Evolutionary conservation across 2,888 invertebrate genomes (phyloP).

Genomic region (Drosophila dives): DNA sequence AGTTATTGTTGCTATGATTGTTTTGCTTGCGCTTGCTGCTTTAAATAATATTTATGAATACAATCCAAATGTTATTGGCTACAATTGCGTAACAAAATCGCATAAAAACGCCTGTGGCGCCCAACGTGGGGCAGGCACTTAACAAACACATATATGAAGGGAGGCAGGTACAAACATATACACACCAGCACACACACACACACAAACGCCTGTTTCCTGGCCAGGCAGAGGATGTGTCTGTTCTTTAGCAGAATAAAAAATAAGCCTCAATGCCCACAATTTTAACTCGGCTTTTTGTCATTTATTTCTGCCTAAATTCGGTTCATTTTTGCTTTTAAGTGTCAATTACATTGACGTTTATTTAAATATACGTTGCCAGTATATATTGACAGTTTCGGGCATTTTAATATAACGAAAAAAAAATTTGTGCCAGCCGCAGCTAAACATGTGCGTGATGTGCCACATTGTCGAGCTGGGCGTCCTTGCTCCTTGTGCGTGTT

Average conservation of each 20-base stretch:
- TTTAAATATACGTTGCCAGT: slow-evolving; percentile 75
- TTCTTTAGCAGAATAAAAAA: neutral
- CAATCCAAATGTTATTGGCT: slow-evolving; percentile 7
- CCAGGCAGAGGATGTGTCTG: neutral
- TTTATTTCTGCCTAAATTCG: slow-evolving; percentile 20
- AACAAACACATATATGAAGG: neutral
- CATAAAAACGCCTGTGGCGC: slow-evolving; percentile 3
- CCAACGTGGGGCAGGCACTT: neutral
- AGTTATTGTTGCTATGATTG: neutral
- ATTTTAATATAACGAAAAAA: slow-evolving; percentile 33
- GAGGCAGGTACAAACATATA: slow-evolving; percentile 31
- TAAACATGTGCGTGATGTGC: slow-evolving; percentile 41
- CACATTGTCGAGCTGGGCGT: slow-evolving; percentile 7
- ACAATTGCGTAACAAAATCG: slow-evolving; percentile 46
- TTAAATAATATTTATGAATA: slow-evolving; percentile 31
- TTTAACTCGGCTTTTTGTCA: slow-evolving; percentile 26
- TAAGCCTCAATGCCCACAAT: slow-evolving; percentile 36
- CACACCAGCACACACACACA: slow-evolving; percentile 23
- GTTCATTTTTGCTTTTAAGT: slow-evolving; percentile 63
- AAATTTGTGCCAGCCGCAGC: slow-evolving; percentile 8
- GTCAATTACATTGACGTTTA: slow-evolving; percentile 82
- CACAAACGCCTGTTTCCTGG: slow-evolving; percentile 22
- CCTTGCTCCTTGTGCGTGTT: slow-evolving; percentile 57
- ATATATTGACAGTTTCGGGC: slow-evolving; percentile 60
- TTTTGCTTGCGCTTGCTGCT: slow-evolving; percentile 19